Conservation (phyloP, 2,888 invertebrate species). For the Neuroscelio doddi region DNA sequence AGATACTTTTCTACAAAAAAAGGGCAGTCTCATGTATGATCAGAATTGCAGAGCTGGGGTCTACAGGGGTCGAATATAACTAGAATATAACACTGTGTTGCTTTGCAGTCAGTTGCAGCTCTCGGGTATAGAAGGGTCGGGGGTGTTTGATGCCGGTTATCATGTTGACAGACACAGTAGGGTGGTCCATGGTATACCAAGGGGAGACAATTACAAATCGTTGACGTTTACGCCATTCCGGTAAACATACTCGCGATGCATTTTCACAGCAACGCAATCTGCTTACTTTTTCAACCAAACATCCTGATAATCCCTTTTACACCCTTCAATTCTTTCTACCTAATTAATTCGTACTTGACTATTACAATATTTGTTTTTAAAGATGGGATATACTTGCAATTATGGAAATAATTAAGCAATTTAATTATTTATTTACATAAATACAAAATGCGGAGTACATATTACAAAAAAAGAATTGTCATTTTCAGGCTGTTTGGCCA, state of each 20-base stretch:
- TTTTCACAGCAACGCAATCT: slow-evolving; percentile 34
- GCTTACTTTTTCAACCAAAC: slow-evolving; percentile 8
- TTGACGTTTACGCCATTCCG: slow-evolving; percentile 65
- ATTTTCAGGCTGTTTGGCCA: too few relatives aligned
- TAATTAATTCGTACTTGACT: too few relatives aligned
- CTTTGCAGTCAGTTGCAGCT: slow-evolving; percentile 69
- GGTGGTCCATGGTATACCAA: slow-evolving; percentile 56
- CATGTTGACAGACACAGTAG: slow-evolving; percentile 70
- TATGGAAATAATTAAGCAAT: too few relatives aligned
- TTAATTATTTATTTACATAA: too few relatives aligned
- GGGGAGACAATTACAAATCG: slow-evolving; percentile 70
- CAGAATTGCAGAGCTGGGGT: slow-evolving; percentile 2
- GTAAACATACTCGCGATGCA: slow-evolving; percentile 42
- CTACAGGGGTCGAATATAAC: slow-evolving; percentile 50
- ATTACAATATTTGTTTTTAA: too few relatives aligned
- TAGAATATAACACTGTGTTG: slow-evolving; percentile 59
- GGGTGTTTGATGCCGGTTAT: slow-evolving; percentile 70
- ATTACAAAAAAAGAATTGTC: too few relatives aligned
- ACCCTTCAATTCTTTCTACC: too few relatives aligned
- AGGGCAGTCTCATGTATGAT: too few relatives aligned
- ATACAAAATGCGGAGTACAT: too few relatives aligned
- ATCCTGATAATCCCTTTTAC: background rate
- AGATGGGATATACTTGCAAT: too few relatives aligned
- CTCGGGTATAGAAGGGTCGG: slow-evolving; percentile 53
- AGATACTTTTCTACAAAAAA: too few relatives aligned